Conservation (phyloP, 2,113 vertebrate species). For the Ardeotis arabs region DNA sequence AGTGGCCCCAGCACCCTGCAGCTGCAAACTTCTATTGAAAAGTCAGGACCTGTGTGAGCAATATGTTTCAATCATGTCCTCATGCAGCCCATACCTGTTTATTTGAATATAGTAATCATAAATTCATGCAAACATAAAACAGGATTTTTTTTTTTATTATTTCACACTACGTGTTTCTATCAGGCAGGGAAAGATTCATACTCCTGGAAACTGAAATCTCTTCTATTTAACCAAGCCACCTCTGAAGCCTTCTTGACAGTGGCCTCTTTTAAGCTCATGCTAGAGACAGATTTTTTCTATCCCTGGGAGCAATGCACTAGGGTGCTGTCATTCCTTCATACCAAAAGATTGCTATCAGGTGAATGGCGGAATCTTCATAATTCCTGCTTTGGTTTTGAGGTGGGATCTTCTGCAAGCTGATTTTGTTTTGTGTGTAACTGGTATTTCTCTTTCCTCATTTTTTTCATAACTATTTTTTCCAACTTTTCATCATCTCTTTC, state of each 20-base stretch:
- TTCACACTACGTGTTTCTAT: background rate
- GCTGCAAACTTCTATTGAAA: background rate
- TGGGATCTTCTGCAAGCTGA: background rate
- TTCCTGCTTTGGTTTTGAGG: background rate
- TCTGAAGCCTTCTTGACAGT: background rate
- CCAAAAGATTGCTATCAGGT: background rate
- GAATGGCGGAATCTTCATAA: background rate
- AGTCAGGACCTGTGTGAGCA: background rate
- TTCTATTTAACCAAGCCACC: background rate
- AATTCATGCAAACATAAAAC: background rate
- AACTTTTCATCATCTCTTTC: background rate
- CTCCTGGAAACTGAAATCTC: background rate
- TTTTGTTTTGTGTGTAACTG: background rate
- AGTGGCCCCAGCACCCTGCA: background rate
- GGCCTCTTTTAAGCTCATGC: background rate
- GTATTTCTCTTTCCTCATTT: background rate
- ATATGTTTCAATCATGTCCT: background rate
- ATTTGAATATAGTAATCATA: background rate
- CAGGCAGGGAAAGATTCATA: background rate
- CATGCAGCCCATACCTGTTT: background rate
- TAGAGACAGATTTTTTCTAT: background rate
- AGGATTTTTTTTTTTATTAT: background rate
- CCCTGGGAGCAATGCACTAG: background rate
- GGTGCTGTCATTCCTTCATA: background rate
- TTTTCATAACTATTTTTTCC: background rate